Evolutionary conservation across 2,888 invertebrate genomes (phyloP).

Genomic region (Morpho deidamia): DNA sequence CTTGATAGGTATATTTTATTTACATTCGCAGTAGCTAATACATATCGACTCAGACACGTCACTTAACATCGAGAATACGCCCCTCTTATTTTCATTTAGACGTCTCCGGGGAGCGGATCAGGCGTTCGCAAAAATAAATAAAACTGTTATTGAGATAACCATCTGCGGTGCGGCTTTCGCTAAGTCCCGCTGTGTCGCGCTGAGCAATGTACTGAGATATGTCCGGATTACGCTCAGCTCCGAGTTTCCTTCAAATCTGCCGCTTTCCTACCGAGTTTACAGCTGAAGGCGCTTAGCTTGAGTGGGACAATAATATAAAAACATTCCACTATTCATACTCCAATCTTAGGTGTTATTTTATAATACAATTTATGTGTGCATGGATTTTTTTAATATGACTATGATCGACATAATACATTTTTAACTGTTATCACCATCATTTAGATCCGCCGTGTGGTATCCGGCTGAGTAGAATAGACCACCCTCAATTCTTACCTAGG

Average conservation of each 20-base stretch:
- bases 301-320: slow-evolving; percentile 31
- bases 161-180: slow-evolving; percentile 74
- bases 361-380: no score
- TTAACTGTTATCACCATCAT: no score
- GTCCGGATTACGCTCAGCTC: slow-evolving; percentile 67
- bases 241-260: slow-evolving; percentile 51
- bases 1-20: neutral
- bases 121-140: slow-evolving; percentile 75
- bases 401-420: no score
- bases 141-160: slow-evolving; percentile 79
- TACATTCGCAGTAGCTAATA: neutral
- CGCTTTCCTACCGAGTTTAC: slow-evolving; percentile 63
- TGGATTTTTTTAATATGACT: no score
- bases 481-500: no score
- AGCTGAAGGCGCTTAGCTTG: slow-evolving; percentile 58
- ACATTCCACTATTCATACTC: slow-evolving; percentile 9
- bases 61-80: slow-evolving; percentile 34
- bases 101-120: slow-evolving; percentile 68
- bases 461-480: no score
- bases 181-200: slow-evolving; percentile 75
- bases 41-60: slow-evolving; percentile 20
- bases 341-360: neutral
- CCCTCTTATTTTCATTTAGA: slow-evolving; percentile 69
- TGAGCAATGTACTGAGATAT: slow-evolving; percentile 75
- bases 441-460: no score